phyloP scores from a whole-genome alignment of 2,797 vertebrate genomes.

The Poecilia wingei region DNA sequence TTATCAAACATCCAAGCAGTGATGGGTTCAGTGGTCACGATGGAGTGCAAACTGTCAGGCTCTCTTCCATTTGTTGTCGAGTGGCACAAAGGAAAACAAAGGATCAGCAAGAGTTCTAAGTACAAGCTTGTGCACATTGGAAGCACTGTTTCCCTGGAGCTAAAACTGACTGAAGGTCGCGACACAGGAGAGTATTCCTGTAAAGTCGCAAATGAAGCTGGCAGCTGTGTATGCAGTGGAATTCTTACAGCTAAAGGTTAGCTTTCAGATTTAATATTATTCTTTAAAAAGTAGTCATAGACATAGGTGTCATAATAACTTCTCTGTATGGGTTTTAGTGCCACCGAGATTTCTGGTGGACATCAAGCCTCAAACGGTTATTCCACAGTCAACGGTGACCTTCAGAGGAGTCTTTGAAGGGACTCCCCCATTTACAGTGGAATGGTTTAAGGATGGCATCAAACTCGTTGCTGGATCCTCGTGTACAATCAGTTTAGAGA shows the following conservation, averaged over 20 bases:
- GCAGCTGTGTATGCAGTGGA: slow-evolving; percentile 87
- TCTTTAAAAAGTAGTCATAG: not conserved
- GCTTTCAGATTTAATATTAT: slow-evolving; percentile 20
- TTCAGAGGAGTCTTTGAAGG: slow-evolving; percentile 90
- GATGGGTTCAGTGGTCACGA: slow-evolving; percentile 85
- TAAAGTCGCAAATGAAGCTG: slow-evolving; percentile 86
- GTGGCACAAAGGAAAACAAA: slow-evolving; percentile 91
- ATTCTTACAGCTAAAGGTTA: slow-evolving; percentile 82
- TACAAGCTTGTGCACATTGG: slow-evolving; percentile 83
- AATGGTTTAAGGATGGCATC: slow-evolving; percentile 92
- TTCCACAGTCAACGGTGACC: slow-evolving; percentile 87
- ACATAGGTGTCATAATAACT: slow-evolving; percentile 6
- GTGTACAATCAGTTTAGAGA: slow-evolving; percentile 86
- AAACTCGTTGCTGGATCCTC: slow-evolving; percentile 86
- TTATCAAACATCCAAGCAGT: slow-evolving; percentile 87
- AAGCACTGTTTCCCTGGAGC: slow-evolving; percentile 83
- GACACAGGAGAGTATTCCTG: slow-evolving; percentile 92
- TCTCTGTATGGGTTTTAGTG: slow-evolving; percentile 79
- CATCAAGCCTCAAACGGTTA: slow-evolving; percentile 84
- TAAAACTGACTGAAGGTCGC: slow-evolving; percentile 82
- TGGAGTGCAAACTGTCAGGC: slow-evolving; percentile 90
- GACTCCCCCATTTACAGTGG: slow-evolving; percentile 89
- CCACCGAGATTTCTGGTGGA: slow-evolving; percentile 88
- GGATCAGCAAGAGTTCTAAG: slow-evolving; percentile 85
- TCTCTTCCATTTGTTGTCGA: slow-evolving; percentile 89